Evolutionary conservation across 2,888 invertebrate species (phyloP), one percentile per base, ranked within the genome.

Genomic region (Oscheius sp.): DNA sequence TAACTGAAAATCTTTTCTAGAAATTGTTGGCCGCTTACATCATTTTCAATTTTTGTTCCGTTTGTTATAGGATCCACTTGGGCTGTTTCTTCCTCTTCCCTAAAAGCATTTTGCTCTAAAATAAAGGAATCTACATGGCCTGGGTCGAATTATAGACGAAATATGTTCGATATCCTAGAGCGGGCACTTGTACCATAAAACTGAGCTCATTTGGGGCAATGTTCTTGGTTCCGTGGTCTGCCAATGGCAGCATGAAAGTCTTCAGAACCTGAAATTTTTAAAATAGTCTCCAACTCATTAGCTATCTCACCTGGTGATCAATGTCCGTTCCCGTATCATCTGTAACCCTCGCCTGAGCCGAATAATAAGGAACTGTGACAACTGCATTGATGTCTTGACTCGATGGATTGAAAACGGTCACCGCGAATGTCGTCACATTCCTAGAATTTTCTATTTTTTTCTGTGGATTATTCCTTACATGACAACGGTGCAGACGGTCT

Each of bases 1-100:
- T 69, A 90, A 79, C 89, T 89, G 90, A 89, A 85, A 78, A 58
- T n/a, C n/a, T n/a, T n/a, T n/a, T n/a, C n/a, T n/a, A n/a, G n/a
- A n/a, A n/a, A n/a, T n/a, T 45, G n/a, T n/a, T n/a, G n/a, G n/a
- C n/a, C n/a, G 5, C 46, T 27, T 76, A 73, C 18, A 55, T 74
- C 59, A 56, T 75, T 56, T 21, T 45, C 52, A 53, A 59, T 23
- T 6, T 49, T 56, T 16, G 56, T 59, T 41, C 29, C 43, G 12
- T 56, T 35, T 6, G 25, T 27, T 9, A 12, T 23, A n/a, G 27
- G 21, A 9, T 35, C 35, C 13, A 12, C 55, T 45, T 63, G 73
- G 27, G 56, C 69, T 16, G 45, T 16, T 23, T 49, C 29, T 35
- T 35, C 35, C 13, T 70, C 25, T 6, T 27, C 18, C 16, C 73